Conservation (phyloP, 1,140 invertebrate species). For the Steinernema khuongi region DNA sequence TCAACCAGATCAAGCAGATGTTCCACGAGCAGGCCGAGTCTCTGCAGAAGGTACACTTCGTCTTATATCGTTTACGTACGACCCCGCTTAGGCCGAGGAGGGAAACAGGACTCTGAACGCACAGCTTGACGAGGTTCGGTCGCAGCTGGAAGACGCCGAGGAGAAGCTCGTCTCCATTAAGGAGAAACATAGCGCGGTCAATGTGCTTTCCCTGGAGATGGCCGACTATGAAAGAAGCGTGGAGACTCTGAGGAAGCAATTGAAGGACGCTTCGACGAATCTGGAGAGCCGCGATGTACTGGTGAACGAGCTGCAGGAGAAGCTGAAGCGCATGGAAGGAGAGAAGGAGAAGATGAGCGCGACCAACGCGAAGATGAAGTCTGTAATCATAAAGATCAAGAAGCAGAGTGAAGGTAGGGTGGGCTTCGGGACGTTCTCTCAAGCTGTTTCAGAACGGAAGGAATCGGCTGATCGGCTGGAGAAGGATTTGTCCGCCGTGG, state of each 20-base stretch:
- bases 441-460: background rate
- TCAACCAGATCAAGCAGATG: background rate
- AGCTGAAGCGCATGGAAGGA: background rate
- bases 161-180: slow-evolving; percentile 19
- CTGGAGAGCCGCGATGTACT: background rate
- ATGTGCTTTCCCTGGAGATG: slow-evolving; percentile 32
- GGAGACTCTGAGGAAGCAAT: background rate
- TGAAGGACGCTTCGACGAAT: background rate
- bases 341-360: background rate
- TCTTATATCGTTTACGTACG: background rate
- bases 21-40: background rate
- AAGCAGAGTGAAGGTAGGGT: slow-evolving; percentile 5
- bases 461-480: background rate
- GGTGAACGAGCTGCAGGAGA: background rate
- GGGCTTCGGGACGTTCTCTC: background rate
- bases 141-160: slow-evolving; percentile 24
- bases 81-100: background rate
- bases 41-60: background rate
- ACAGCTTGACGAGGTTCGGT: slow-evolving; percentile 3
- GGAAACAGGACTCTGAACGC: background rate
- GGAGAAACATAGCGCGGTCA: slow-evolving; percentile 20
- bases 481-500: background rate
- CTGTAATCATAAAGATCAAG: background rate
- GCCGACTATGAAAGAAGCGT: slow-evolving; percentile 30
- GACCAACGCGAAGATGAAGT: background rate